Percentiles rank a stretch among this genome's conserved stretches.
Evolutionary conservation across 1,140 invertebrate genomes (phyloP).

Genomic region (Aphaenogaster ashmeadi): DNA sequence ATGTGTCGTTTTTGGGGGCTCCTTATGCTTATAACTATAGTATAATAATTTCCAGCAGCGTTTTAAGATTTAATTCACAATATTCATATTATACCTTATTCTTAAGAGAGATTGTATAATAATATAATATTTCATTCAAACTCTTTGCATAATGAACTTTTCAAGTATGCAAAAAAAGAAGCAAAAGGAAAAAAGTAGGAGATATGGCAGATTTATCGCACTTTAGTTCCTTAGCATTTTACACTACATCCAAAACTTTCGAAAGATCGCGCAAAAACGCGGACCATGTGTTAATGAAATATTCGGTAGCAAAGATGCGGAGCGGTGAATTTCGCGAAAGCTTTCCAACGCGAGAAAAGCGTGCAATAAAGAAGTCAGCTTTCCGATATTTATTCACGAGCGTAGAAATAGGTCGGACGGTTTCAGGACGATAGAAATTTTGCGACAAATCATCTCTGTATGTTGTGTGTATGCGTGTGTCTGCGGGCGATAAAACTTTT

Average conservation of each 20-base stretch:
- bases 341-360: constrained; percentile 32
- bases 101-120: background rate
- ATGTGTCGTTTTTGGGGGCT: too few species aligned
- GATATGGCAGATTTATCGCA: background rate
- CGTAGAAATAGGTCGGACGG: background rate
- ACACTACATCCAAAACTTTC: background rate
- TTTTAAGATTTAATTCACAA: background rate
- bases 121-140: background rate
- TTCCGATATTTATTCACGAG: constrained; percentile 23
- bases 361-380: constrained; percentile 24
- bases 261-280: background rate
- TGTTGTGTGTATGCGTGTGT: background rate
- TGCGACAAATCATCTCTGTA: background rate
- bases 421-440: constrained; percentile 9
- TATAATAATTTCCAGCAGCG: background rate
- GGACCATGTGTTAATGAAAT: constrained; percentile 21
- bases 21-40: background rate
- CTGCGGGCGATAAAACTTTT: constrained; percentile 15
- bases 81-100: background rate
- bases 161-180: background rate
- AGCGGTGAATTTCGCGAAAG: constrained; percentile 7
- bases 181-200: background rate
- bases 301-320: background rate
- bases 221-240: background rate
- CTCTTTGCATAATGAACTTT: background rate